Evolutionary conservation across 1,140 invertebrate genomes (phyloP).

Genomic region (Polyergus mexicanus): DNA sequence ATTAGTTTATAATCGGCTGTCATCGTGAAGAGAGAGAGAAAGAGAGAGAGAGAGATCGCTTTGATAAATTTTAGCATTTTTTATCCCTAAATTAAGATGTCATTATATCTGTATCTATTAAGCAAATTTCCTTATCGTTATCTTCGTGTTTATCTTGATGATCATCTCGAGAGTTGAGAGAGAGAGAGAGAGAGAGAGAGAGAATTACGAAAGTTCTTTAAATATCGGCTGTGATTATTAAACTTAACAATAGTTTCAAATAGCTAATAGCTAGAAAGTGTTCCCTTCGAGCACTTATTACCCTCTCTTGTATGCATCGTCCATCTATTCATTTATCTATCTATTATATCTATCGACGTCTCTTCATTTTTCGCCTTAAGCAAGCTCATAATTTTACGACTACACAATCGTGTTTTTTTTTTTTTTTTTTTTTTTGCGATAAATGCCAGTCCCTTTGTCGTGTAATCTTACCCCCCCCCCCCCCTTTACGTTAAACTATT

Average conservation of each 20-base stretch:
- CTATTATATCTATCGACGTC: background rate
- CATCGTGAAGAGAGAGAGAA: background rate
- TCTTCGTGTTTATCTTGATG: background rate
- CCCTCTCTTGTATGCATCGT: background rate
- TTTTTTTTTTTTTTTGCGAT: conserved; percentile 21
- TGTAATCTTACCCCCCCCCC: background rate
- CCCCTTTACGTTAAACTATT: background rate
- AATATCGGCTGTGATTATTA: background rate
- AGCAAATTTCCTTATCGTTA: background rate
- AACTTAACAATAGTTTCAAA: background rate
- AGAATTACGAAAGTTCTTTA: background rate
- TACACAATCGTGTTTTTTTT: conserved; percentile 23
- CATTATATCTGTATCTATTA: background rate
- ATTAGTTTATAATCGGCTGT: background rate
- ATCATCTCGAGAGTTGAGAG: background rate
- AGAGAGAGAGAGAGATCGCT: no score
- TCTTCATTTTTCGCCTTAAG: conserved; percentile 30
- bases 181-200: no score
- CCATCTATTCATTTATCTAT: background rate
- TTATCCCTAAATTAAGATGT: background rate
- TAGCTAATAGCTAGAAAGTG: background rate
- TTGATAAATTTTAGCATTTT: background rate
- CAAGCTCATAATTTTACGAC: conserved; percentile 16
- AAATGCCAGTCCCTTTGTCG: background rate
- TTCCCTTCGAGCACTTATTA: background rate